Evolutionary conservation across 2,797 vertebrate species (phyloP).

Genomic region (Rachycentron canadum): DNA sequence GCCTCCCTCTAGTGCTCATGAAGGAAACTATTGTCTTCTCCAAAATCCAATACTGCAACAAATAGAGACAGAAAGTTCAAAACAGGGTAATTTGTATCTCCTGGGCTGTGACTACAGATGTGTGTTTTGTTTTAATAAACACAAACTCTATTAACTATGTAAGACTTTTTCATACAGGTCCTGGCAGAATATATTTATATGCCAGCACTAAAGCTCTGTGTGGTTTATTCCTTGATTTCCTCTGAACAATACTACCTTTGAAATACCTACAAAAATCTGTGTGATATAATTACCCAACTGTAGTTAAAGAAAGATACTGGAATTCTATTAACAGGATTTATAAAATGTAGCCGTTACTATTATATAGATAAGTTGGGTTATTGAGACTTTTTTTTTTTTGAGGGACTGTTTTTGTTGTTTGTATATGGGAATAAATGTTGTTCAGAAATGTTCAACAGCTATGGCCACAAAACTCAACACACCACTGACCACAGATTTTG

Average conservation of each 20-base stretch:
- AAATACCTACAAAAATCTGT: too few relatives aligned
- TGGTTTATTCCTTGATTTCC: not conserved
- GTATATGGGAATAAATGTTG: too few relatives aligned
- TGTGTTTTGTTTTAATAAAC: too few relatives aligned
- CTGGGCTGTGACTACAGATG: too few relatives aligned
- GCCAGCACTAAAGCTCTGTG: not conserved
- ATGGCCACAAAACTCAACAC: not conserved
- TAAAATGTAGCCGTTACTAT: not conserved
- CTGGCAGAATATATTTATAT: not conserved
- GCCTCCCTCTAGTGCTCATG: constrained; percentile 75
- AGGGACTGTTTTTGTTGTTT: too few relatives aligned
- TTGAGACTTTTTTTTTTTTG: not conserved
- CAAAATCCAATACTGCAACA: not conserved
- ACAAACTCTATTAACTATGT: not conserved
- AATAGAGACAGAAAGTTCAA: too few relatives aligned
- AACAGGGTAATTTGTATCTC: too few relatives aligned
- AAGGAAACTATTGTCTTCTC: not conserved
- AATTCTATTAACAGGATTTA: too few relatives aligned
- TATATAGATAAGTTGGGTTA: not conserved
- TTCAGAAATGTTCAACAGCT: too few relatives aligned
- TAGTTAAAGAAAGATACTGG: too few relatives aligned
- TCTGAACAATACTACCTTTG: not conserved
- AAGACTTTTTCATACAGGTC: not conserved
- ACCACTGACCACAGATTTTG: constrained; percentile 3
- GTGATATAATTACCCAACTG: too few relatives aligned